Evolutionary conservation across 2,797 vertebrate species (phyloP), one percentile per base, ranked within the genome.

Genomic region (Chelidonichthys spinosus): DNA sequence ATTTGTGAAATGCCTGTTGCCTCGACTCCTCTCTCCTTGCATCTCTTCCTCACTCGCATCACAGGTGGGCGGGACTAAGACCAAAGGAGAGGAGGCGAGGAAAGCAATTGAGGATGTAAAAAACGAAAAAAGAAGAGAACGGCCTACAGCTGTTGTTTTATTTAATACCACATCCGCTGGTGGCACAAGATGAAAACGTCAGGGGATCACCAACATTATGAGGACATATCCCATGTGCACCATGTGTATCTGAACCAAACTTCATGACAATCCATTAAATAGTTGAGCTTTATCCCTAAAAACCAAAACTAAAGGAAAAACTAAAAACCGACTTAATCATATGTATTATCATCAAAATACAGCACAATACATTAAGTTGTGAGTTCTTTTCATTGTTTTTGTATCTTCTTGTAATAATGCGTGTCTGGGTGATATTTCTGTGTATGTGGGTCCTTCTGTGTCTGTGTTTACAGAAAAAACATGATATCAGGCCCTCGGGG

Each of bases 391-490:
- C 7, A 47, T 47, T 64, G 3, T 14, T 40, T 5, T 61, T 69
- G 2, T 46, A 49, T 6, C 11, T 44, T 2, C 68, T 44, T 70
- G 11, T 59, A 1, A 25, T 25, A 15, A 40, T 77, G 35, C 52
- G 47, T 63, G 15, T 69, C 35, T 63, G 46, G 40, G 55, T 44
- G 11, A 42, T 58, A 61, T 18, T n/a, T 36, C n/a, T 63, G 18
- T 50, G 4, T 54, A 3, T 76, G 66, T 52, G 33, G 54, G 39
- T 72, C 35, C 39, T 25, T 66, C 55, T 37, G 59, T 11, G 43
- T 33, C 10, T 61, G 50, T 79, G 78, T 89, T 79, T 82, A 42
- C 58, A 76, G 36, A 65, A 70, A 76, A 77, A 72, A 84, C 80
- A 64, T 64, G 56, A 67, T 71, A 64, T 68, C 61, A 62, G 44